Evolutionary conservation across 1,140 invertebrate species (phyloP).

Genomic region (Bombus breviceps): DNA sequence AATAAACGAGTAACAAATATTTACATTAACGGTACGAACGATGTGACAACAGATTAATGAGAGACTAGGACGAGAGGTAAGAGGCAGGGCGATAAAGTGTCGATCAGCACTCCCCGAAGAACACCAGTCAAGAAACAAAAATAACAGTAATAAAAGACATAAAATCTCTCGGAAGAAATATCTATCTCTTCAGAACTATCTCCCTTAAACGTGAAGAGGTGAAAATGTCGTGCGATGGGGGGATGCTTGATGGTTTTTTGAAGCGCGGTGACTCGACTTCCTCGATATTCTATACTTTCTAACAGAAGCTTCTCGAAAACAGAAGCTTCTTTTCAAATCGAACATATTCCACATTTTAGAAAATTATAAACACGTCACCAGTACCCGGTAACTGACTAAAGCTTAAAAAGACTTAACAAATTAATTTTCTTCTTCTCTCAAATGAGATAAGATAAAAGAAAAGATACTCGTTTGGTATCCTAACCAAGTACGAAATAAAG

Average conservation of each 20-base stretch:
- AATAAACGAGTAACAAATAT: slow-evolving; percentile 53
- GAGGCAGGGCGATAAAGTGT: slow-evolving; percentile 15
- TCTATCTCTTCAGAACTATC: slow-evolving; percentile 6
- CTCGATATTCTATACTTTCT: neutral
- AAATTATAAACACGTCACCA: too few relatives aligned
- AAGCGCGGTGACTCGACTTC: neutral
- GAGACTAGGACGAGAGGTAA: slow-evolving; percentile 63
- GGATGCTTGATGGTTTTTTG: slow-evolving; percentile 3
- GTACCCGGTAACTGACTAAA: too few relatives aligned
- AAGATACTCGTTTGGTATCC: too few relatives aligned
- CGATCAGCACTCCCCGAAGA: slow-evolving; percentile 10
- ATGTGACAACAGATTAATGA: slow-evolving; percentile 32
- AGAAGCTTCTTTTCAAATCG: neutral
- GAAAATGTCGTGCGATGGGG: slow-evolving; percentile 20
- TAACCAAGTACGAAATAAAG: too few relatives aligned
- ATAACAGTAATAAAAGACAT: neutral
- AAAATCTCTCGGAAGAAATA: neutral
- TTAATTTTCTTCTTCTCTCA: neutral
- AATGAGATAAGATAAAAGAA: neutral
- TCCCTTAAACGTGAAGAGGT: slow-evolving; percentile 1
- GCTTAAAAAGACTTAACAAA: neutral
- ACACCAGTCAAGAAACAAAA: slow-evolving; percentile 17
- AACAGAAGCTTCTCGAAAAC: neutral
- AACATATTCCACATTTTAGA: neutral
- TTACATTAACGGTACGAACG: slow-evolving; percentile 45